A percentile compares a stretch with the other conserved stretches of the same genome.
Conservation (phyloP, 2,888 invertebrate species). For the Notodonta ziczac region DNA sequence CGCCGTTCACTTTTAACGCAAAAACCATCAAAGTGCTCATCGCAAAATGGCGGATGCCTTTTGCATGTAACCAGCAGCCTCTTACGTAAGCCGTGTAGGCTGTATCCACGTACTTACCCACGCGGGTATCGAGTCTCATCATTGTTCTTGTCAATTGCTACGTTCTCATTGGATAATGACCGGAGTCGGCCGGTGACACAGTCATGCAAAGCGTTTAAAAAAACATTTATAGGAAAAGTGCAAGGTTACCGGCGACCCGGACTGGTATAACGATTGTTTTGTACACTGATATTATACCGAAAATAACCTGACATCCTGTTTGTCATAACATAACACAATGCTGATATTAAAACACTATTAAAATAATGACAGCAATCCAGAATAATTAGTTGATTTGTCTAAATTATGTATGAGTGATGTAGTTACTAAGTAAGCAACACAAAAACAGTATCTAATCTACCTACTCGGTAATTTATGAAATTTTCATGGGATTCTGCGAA, state of each 20-base stretch:
- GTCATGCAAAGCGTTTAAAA: conserved; percentile 56
- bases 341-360: neutral
- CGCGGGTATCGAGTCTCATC: conserved; percentile 56
- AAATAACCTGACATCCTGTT: conserved; percentile 2
- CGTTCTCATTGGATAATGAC: conserved; percentile 69
- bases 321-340: neutral
- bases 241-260: conserved; percentile 55
- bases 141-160: conserved; percentile 69
- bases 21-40: conserved; percentile 68
- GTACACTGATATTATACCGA: neutral
- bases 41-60: conserved; percentile 74
- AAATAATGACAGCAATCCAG: neutral
- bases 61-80: conserved; percentile 49
- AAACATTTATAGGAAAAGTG: conserved; percentile 60
- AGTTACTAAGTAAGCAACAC: too few relatives aligned
- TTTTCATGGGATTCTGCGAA: too few relatives aligned
- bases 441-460: too few relatives aligned
- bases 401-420: too few relatives aligned
- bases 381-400: too few relatives aligned
- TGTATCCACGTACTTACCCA: conserved; percentile 48
- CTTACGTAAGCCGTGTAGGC: conserved; percentile 60
- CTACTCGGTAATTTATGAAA: too few relatives aligned
- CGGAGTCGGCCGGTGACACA: conserved; percentile 46
- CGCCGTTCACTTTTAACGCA: conserved; percentile 68
- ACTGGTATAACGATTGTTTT: conserved; percentile 1